A percentile compares a stretch with the other conserved stretches of the same genome.
These are phyloP conservation scores for Plotosus lineatus DNA, from an alignment of 2,113 vertebrate species.

Conservation along the genomic window DNA sequence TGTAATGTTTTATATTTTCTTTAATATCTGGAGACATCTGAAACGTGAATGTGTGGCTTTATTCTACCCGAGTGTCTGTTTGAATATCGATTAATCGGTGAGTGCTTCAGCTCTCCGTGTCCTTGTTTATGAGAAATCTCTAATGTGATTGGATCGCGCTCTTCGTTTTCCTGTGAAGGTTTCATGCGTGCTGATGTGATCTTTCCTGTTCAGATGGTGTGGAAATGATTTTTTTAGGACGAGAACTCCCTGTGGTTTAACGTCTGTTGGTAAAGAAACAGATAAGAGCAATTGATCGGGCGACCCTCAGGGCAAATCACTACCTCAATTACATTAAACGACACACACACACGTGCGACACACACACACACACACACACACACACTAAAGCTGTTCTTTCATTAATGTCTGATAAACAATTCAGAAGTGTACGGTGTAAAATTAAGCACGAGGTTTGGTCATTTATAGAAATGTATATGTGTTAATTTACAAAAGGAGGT, in stretches of 20 bases:
- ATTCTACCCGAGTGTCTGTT: background rate
- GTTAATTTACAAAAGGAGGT: background rate
- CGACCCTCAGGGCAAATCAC: conserved; percentile 17
- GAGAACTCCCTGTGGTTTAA: conserved; percentile 22
- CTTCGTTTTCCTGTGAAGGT: background rate
- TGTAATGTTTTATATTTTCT: too few species aligned
- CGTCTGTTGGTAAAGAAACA: conserved; percentile 29
- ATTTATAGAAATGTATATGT: background rate
- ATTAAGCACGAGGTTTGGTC: background rate
- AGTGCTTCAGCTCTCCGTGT: background rate
- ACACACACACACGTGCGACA: background rate
- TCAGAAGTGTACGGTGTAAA: background rate
- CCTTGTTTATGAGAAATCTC: conserved; percentile 4
- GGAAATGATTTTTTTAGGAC: background rate
- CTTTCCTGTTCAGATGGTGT: background rate
- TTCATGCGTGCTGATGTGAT: background rate
- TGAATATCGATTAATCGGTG: conserved; percentile 22
- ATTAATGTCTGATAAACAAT: background rate
- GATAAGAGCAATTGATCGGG: conserved; percentile 36
- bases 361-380: background rate
- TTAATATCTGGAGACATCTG: background rate
- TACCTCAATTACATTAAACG: conserved; percentile 4
- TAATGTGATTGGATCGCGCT: background rate
- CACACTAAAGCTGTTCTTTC: background rate
- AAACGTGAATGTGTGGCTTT: background rate